Evolutionary conservation across 2,888 invertebrate genomes (phyloP).

Genomic region (Drosophila cracens): DNA sequence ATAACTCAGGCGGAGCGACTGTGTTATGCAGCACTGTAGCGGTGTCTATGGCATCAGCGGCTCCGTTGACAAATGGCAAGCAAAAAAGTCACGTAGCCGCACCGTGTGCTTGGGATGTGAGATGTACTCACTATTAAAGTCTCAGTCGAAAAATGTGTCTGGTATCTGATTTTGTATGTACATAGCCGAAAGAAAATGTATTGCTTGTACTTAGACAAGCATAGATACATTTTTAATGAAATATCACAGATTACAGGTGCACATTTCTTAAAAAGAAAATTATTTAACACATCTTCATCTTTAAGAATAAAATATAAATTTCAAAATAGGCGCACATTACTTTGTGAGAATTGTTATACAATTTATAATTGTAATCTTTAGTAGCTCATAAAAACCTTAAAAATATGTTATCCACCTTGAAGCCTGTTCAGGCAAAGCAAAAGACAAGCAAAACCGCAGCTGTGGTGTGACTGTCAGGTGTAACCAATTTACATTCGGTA

Average conservation of each 20-base stretch:
- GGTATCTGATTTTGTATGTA: constrained; percentile 28
- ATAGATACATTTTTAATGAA: not conserved
- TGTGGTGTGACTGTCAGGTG: constrained; percentile 30
- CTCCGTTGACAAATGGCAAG: constrained; percentile 42
- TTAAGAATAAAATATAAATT: not conserved
- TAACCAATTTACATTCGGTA: constrained; percentile 41
- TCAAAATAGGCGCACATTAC: not conserved
- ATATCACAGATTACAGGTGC: not conserved
- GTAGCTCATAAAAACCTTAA: not conserved
- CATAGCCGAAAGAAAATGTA: constrained; percentile 4
- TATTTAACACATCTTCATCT: not conserved
- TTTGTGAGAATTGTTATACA: fast-evolving
- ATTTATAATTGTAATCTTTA: not conserved
- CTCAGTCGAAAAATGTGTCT: constrained; percentile 21
- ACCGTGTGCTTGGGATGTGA: constrained; percentile 48
- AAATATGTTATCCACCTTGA: not conserved
- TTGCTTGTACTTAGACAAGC: not conserved
- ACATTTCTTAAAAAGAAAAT: not conserved
- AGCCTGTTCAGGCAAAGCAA: too few species aligned
- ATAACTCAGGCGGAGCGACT: constrained; percentile 40
- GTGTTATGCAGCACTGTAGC: constrained; percentile 8
- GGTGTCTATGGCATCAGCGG: constrained; percentile 3
- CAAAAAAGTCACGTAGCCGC: constrained; percentile 63
- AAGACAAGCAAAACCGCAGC: constrained; percentile 2
- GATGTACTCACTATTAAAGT: constrained; percentile 36